Base-by-base conservation (phyloP, 2,888 invertebrate species). In the Conops quadrifasciatus region DNA sequence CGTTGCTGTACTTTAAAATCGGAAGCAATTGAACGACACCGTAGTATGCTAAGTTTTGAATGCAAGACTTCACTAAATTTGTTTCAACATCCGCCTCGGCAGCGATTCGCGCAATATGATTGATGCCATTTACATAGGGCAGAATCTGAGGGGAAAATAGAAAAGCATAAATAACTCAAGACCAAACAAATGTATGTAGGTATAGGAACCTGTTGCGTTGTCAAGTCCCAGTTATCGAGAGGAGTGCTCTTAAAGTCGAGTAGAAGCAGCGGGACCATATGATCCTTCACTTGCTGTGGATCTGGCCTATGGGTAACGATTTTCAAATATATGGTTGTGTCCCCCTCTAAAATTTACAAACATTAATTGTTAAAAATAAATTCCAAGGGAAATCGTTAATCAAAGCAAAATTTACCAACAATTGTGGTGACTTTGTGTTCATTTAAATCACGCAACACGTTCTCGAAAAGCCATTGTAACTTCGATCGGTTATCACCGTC, bases 41-140 rank as follows among this genome's bases (percentile, higher is more conserved):
- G 78, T 92, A 92, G 82, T 92, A 96, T 76, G 94, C 90, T 75
- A 97, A 88, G 87, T 97, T 97, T 84, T 96, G 96, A 71, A 97
- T 91, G 84, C 96, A 96, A 0, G 95, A 94, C 85, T 97, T 97
- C 0, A 97, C 97, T 45, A 97, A 88, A 83, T 95, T 94, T 76
- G 94, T 94, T 83, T 97, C 97, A 0, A 98, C 96, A 80, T 96
- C 95, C 0, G 96, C 93, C 80, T 95, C 92, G 0, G 91, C 90
- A 0, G 97, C 94, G 75, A 98, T 96, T 80, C 94, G 92, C 0
- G 94, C 91, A 4, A 97, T 91, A 84, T 97, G 96, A 85, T 96
- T 95, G 80, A 94, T 94, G 0, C 97, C 97, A 85, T 97, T 94
- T 65, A 98, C 94, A 80, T 93, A 93, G 0, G 95, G 94, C 30